A percentile compares a stretch with the other conserved stretches of the same genome.
These are phyloP conservation scores for Magallana gigas DNA, from an alignment of 1,140 invertebrate genomes.

Conservation along the genomic window DNA sequence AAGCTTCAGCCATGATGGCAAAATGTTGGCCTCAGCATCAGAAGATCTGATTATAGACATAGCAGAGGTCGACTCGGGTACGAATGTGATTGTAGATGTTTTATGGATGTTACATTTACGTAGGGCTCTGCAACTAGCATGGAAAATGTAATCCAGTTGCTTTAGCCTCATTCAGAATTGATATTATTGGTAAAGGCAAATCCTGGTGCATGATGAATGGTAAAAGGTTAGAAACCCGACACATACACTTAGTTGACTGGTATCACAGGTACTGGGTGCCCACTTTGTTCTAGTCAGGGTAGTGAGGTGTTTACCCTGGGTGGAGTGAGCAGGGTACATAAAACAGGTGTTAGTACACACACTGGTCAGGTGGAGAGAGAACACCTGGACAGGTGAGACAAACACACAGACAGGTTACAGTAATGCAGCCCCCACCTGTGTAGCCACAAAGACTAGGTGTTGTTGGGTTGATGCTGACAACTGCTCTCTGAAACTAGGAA, in stretches of 20 bases:
- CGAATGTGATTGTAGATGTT: background rate
- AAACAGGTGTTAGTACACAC: background rate
- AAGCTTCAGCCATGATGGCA: constrained; percentile 96
- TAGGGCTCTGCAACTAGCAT: too few species aligned
- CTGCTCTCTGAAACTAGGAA: background rate
- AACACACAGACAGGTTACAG: background rate
- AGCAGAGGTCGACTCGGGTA: constrained; percentile 91
- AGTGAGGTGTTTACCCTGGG: background rate
- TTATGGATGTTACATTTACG: too few species aligned
- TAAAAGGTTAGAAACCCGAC: constrained; percentile 3
- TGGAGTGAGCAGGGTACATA: background rate
- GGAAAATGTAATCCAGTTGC: too few species aligned
- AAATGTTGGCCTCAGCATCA: constrained; percentile 95
- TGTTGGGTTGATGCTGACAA: background rate
- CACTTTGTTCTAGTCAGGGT: background rate
- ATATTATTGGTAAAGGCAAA: too few species aligned
- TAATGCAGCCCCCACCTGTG: background rate
- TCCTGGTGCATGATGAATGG: constrained; percentile 12
- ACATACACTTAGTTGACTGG: background rate
- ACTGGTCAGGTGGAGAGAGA: background rate
- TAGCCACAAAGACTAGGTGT: background rate
- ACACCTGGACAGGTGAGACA: background rate
- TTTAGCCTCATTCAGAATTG: too few species aligned
- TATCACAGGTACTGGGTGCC: background rate
- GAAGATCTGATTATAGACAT: constrained; percentile 98